These are phyloP conservation scores for Wasmannia auropunctata DNA, from an alignment of 1,140 invertebrate genomes.

Conservation along the genomic window DNA sequence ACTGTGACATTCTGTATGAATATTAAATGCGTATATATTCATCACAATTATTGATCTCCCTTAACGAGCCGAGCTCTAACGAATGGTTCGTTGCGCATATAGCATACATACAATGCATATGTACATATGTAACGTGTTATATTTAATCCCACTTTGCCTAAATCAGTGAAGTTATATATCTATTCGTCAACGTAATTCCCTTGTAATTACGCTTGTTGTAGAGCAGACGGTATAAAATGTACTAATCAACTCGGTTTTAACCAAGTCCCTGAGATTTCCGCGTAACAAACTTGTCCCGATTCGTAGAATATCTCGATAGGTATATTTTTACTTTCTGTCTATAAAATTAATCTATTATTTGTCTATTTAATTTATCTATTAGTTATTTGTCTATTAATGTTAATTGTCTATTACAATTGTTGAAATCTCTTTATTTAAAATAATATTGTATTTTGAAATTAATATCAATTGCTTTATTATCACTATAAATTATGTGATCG, in stretches of 20 bases:
- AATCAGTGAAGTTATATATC: conserved; percentile 22
- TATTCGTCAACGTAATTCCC: conserved; percentile 10
- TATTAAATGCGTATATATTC: conserved; percentile 37
- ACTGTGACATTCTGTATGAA: conserved; percentile 31
- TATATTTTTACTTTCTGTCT: no score
- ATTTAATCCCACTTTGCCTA: conserved; percentile 39
- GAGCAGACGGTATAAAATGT: neutral
- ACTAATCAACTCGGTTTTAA: conserved; percentile 23
- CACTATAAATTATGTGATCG: neutral
- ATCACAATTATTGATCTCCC: conserved; percentile 35
- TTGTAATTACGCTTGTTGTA: conserved; percentile 35
- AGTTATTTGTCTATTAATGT: no score
- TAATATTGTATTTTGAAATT: neutral
- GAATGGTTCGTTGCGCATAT: conserved; percentile 12
- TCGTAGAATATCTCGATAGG: neutral
- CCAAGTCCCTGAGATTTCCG: neutral
- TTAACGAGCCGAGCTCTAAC: conserved; percentile 20
- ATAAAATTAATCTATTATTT: no score
- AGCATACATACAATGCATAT: neutral
- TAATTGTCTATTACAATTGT: neutral
- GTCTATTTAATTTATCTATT: no score
- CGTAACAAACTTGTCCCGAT: neutral
- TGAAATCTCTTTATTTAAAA: neutral
- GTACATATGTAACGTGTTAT: conserved; percentile 10
- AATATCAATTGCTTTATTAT: neutral